Evolutionary conservation across 2,888 invertebrate species (phyloP), one percentile per base, ranked within the genome.

Genomic region (Herminia tarsipennalis): DNA sequence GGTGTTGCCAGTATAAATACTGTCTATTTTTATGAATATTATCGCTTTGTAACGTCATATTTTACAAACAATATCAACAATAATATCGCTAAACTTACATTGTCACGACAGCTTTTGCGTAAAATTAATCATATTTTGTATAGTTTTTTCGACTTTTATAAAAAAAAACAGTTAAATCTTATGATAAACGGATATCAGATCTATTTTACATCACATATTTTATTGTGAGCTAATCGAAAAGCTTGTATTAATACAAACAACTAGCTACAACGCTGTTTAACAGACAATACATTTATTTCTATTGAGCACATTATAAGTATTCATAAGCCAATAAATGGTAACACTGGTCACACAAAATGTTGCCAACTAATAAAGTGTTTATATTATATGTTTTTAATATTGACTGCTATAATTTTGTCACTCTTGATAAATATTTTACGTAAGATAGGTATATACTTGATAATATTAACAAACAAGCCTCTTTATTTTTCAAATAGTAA

Each of bases 241-340:
- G 55, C 60, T 58, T 60, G 50, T 55, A 53, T 57, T 53, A 46
- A 56, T 60, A 66, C 50, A 64, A 64, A 56, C 49, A 33, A 62
- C 64, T 66, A 67, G 49, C 53, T 66, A 66, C 38, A 25, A 60
- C 47, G 57, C 63, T 63, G 62, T 70, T 67, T 66, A 68, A 76
- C 70, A 76, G 65, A 70, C 63, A 57, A 53, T 47, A 24, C 45
- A 56, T 49, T 63, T 63, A 58, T 60, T 66, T 65, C 70, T 81
- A 78, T 81, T 81, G 79, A 79, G 78, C 80, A 80, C 70, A 67
- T 73, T 56, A 64, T 48, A 50, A 48, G 48, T 56, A 64, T 76
- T 79, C 75, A 78, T 78, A 81, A 81, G 78, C 78, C 67, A 63
- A 76, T 66, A 61, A 57, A 30, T 52, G 16, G 32, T 52, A 56